Base-by-base conservation (phyloP, 2,113 vertebrate genomes). In the Alosa alosa region DNA sequence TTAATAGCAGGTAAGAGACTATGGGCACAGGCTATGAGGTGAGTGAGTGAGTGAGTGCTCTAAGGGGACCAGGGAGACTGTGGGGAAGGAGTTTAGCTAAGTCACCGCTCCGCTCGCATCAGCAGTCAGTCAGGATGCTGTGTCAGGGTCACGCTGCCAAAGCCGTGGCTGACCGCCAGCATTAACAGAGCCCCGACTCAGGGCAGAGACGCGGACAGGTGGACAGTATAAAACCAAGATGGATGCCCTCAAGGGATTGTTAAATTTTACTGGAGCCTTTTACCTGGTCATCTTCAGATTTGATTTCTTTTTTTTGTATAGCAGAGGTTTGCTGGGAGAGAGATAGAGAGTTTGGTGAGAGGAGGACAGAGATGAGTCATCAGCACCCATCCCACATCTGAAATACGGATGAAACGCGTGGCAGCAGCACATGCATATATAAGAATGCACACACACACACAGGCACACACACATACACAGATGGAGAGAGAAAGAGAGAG, bases 111-210 rank as follows among this genome's bases (percentile, higher is more conserved):
- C 2, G 72, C 72, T 78, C 31, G 15, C 72, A 17, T 78, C 72
- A 78, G 72, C 72, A 78, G 72, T 78, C 72, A 39, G 13, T 39
- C 31, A 78, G 72, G 72, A 13, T 78, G 72, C 72, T 78, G 72
- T 78, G 72, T 78, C 72, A 78, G 72, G 36, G 72, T 78, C 72
- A 78, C 31, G 10, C 31, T 78, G 72, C 72, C 72, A 39, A 78
- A 13, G 25, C 72, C 36, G 31, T 78, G 72, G 72, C 72, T 78
- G 25, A 78, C 5, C 2, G 72, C 72, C 36, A 78, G 72, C 72
- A 4, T 13, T 39, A 15, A 39, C 11, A 39, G 31, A 78, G 64
- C 20, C n/a, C 25, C 1, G 25, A 4, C n/a, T 0, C 25, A 36
- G 25, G 64, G 25, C 64, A 36, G n/a, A 15, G 64, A 10, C 0